Percentiles rank a stretch among this genome's conserved stretches.
These are phyloP conservation scores for Nasonia oneida DNA, from an alignment of 2,888 invertebrate species.

Conservation along the genomic window DNA sequence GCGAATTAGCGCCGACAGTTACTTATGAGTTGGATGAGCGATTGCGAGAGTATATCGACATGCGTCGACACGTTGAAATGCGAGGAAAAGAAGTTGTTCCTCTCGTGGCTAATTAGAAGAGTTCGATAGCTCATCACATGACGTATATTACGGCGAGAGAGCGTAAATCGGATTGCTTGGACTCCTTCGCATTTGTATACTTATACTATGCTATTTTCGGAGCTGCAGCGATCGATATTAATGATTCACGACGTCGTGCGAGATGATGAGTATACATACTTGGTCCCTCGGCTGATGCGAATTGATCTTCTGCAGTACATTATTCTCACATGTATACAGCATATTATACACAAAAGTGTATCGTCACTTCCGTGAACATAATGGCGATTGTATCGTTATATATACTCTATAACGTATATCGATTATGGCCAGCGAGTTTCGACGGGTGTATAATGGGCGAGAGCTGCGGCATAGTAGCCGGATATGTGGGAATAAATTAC, in stretches of 20 bases:
- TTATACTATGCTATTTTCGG: too few species aligned
- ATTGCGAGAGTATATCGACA: conserved; percentile 32
- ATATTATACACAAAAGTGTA: neutral
- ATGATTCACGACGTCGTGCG: too few species aligned
- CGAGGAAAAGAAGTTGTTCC: neutral
- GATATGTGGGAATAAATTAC: neutral
- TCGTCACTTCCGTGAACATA: neutral
- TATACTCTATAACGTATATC: neutral
- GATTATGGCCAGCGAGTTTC: neutral
- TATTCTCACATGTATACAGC: too few species aligned
- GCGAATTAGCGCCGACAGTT: conserved; percentile 39
- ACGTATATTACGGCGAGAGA: neutral
- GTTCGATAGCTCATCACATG: neutral
- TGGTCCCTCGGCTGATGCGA: too few species aligned
- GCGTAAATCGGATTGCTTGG: neutral
- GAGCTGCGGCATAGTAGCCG: too few species aligned
- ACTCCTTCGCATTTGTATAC: too few species aligned
- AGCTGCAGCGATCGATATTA: too few species aligned
- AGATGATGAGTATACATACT: too few species aligned
- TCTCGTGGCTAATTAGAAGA: conserved; percentile 2
- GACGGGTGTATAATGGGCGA: neutral
- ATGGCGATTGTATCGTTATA: neutral
- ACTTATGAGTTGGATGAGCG: conserved; percentile 39
- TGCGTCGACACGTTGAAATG: neutral
- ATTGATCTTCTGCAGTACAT: too few species aligned